These are phyloP conservation scores for Melipona bicolor DNA, from an alignment of 2,888 invertebrate species.

Conservation along the genomic window DNA sequence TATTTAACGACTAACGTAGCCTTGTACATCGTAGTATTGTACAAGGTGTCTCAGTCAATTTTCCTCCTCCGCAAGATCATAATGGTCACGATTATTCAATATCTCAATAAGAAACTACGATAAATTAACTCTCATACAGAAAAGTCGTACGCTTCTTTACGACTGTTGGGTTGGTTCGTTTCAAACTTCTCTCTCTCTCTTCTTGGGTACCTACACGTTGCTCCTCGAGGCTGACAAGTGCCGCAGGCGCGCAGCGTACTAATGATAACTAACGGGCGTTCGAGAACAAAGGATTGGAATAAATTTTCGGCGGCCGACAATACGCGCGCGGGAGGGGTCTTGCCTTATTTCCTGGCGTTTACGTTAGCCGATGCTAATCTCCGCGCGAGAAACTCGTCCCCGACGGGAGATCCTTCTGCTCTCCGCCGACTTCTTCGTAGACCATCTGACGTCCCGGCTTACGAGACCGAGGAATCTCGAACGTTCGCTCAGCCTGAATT, in stretches of 20 bases:
- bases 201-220: conserved; percentile 14
- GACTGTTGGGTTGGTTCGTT: conserved; percentile 18
- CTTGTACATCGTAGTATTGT: too few species aligned
- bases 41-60: too few species aligned
- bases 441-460: conserved; percentile 66
- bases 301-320: conserved; percentile 70
- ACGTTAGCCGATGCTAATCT: conserved; percentile 74
- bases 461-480: conserved; percentile 57
- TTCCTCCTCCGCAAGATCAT: too few species aligned
- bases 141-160: conserved; percentile 58
- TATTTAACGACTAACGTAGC: too few species aligned
- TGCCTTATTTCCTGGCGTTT: conserved; percentile 72
- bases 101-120: background rate
- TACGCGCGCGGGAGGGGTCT: conserved; percentile 56
- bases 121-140: conserved; percentile 46
- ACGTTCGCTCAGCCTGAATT: conserved; percentile 65
- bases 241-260: conserved; percentile 66
- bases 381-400: conserved; percentile 47
- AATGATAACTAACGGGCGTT: conserved; percentile 74
- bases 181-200: conserved; percentile 8
- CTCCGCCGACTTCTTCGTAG: conserved; percentile 62
- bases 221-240: conserved; percentile 64
- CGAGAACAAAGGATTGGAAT: conserved; percentile 75
- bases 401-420: conserved; percentile 59
- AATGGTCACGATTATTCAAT: too few species aligned